Evolutionary conservation across 2,797 vertebrate genomes (phyloP), one percentile per base, ranked within the genome.

Genomic region (Lepilemur septentrionalis): DNA sequence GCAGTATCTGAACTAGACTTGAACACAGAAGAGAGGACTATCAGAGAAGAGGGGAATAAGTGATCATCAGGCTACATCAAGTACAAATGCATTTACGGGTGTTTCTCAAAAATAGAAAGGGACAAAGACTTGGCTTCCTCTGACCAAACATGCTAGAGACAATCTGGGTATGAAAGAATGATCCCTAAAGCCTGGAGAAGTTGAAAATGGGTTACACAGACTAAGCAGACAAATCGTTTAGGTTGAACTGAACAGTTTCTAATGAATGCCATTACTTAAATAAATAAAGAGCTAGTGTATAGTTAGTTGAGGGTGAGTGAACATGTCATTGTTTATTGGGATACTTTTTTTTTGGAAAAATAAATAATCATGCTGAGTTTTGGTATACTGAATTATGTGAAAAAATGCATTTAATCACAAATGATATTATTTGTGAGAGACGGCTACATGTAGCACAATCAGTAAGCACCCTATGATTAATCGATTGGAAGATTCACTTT

Each of bases 401-500:
- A 61, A 91, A 93, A 83, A 83, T 78, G 72, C 35, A 69, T 76
- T 92, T 75, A 86, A 76, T 75, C 18, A 52, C 46, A 95, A 73
- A 86, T n/a, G 6, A 20, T 86, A 82, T 75, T 92, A 57, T 81
- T 50, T 67, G 35, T 90, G 48, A 80, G 20, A 43, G 18, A 46
- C 13, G 57, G 75, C 23, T 81, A 72, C 55, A 70, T 79, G 43
- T 61, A 93, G 20, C 15, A 75, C 46, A 83, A 35, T 76, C 84
- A 86, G 18, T 50, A 87, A 87, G 48, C 61, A 81, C 87, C 59
- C 30, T 65, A 23, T 81, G 79, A 97, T 89, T 57, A 95, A 97
- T 92, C 38, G 76, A 81, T 81, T 79, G 32, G 70, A 73, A 95
- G 61, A 78, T 81, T 97, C 32, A 70, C 50, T 88, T 88, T 96